These are phyloP conservation scores for Ephialtes manifestator DNA, from an alignment of 2,888 invertebrate genomes.

Conservation along the genomic window DNA sequence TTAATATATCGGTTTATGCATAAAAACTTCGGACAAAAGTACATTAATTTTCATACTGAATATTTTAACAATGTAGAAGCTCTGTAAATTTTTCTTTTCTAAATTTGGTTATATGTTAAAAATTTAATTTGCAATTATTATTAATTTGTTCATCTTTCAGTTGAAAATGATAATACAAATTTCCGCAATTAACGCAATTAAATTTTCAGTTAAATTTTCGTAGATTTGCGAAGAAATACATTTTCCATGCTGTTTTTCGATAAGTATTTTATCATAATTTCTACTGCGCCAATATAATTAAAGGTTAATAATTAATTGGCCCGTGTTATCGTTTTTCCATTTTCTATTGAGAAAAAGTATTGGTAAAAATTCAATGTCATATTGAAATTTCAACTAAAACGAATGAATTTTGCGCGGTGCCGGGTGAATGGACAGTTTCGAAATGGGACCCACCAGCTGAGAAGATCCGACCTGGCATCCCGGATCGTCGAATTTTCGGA, in stretches of 20 bases:
- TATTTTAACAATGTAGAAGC: no score
- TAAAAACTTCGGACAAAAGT: no score
- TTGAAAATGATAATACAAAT: no score
- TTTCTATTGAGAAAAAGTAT: background rate
- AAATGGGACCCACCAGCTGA: conserved; percentile 49
- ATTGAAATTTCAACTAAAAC: background rate
- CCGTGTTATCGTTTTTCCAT: background rate
- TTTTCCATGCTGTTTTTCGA: background rate
- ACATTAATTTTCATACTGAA: no score
- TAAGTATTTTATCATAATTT: no score
- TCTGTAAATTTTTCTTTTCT: no score
- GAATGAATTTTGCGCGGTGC: background rate
- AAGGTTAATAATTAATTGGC: background rate
- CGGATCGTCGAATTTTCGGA: conserved; percentile 49
- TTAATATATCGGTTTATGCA: no score
- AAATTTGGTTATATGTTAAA: no score
- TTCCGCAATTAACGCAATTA: conserved; percentile 41
- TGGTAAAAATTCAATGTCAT: background rate
- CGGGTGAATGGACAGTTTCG: conserved; percentile 58
- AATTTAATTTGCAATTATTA: no score
- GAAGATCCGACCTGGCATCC: conserved; percentile 53
- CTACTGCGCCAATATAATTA: no score
- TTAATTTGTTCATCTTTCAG: no score
- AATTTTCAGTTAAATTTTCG: background rate
- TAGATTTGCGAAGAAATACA: no score